Percentiles rank a stretch among this genome's conserved stretches.
These are phyloP conservation scores for Lycopodina hypogea DNA, from an alignment of 37 sponge, comb jelly and placozoan species.

Conservation along the genomic window DNA sequence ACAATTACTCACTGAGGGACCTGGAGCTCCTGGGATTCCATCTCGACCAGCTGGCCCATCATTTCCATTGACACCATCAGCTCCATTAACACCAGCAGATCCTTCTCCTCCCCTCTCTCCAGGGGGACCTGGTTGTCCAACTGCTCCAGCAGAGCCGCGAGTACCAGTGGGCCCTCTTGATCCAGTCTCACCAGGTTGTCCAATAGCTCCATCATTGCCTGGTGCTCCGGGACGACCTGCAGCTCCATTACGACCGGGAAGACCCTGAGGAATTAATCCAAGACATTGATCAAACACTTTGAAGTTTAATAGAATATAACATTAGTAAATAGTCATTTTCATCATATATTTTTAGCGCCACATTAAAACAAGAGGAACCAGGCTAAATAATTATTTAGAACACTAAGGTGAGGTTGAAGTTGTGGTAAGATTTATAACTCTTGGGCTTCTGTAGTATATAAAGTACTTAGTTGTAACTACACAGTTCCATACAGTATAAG, in stretches of 20 bases:
- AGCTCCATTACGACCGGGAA: conserved; percentile 49
- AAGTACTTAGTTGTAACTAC: too few relatives aligned
- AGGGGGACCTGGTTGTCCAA: conserved; percentile 38
- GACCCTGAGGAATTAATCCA: conserved; percentile 34
- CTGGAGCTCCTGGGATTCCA: conserved; percentile 36
- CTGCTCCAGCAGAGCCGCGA: conserved; percentile 42
- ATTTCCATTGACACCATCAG: conserved; percentile 11
- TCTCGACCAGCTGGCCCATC: conserved; percentile 16
- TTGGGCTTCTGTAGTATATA: too few relatives aligned
- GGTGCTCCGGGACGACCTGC: conserved; percentile 50
- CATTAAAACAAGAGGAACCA: neutral
- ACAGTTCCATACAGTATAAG: too few relatives aligned
- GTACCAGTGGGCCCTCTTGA: conserved; percentile 47
- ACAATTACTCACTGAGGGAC: conserved; percentile 20
- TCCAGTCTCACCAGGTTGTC: conserved; percentile 56
- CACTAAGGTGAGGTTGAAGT: too few relatives aligned
- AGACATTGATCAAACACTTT: neutral
- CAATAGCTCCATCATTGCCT: conserved; percentile 43
- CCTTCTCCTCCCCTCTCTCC: conserved; percentile 32
- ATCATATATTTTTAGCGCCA: too few relatives aligned
- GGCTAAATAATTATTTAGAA: too few relatives aligned
- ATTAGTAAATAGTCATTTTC: too few relatives aligned
- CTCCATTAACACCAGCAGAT: conserved; percentile 7
- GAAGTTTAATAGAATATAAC: neutral
- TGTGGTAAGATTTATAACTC: too few relatives aligned